A percentile compares a stretch with the other conserved stretches of the same genome.
Conservation (phyloP, 2,888 invertebrate genomes). For the Clivina fossor region DNA sequence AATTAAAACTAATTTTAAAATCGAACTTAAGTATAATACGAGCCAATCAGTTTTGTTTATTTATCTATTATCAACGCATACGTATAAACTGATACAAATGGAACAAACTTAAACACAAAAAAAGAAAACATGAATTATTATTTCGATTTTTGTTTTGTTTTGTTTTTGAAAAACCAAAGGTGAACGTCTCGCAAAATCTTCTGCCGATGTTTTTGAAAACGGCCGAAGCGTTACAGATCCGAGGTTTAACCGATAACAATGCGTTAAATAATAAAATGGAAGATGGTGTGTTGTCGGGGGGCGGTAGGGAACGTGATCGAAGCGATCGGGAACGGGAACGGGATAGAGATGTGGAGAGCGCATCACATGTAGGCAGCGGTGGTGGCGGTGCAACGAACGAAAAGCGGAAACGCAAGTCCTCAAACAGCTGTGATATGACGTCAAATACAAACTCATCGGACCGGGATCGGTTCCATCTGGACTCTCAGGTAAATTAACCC, state of each 20-base stretch:
- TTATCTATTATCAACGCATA: no score
- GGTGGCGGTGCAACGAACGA: constrained; percentile 48
- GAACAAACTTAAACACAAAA: no score
- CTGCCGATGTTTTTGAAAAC: constrained; percentile 89
- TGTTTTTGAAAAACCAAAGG: no score
- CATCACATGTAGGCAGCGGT: constrained; percentile 26
- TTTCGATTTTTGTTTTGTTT: constrained; percentile 3
- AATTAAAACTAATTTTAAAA: no score
- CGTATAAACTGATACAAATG: no score
- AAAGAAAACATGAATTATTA: no score
- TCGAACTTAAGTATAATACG: no score
- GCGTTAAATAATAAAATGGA: constrained; percentile 56
- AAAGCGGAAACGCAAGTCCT: constrained; percentile 66
- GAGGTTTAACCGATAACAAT: constrained; percentile 87
- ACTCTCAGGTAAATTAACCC: constrained; percentile 70
- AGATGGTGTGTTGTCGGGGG: constrained; percentile 41
- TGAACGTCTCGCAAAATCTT: constrained; percentile 90
- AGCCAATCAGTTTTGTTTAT: no score
- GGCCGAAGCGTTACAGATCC: constrained; percentile 86
- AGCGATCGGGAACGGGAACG: constrained; percentile 50
- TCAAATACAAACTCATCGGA: constrained; percentile 61
- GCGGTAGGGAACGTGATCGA: constrained; percentile 42
- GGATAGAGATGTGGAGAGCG: constrained; percentile 43
- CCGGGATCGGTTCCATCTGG: constrained; percentile 67
- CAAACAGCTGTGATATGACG: constrained; percentile 68